A percentile compares a stretch with the other conserved stretches of the same genome.
Conservation (phyloP, 2,888 invertebrate species). For the Drosophila mulleri region DNA sequence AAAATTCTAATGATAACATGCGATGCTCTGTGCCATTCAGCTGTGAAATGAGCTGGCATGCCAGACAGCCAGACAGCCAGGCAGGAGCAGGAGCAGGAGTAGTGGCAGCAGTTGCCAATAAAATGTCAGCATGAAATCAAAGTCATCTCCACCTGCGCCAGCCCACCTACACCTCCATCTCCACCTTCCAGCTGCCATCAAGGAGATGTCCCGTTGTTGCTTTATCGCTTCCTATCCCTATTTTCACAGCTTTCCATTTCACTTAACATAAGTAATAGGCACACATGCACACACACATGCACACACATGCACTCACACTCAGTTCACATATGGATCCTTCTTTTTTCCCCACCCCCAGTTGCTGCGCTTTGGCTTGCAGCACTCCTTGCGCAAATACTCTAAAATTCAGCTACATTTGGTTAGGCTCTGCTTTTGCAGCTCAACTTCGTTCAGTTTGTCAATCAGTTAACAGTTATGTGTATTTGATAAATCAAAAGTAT, state of each 20-base stretch:
- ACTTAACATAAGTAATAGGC: constrained; percentile 55
- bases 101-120: constrained; percentile 55
- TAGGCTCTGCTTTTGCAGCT: background rate
- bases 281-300: background rate
- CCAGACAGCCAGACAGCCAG: constrained; percentile 18
- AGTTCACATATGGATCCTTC: background rate
- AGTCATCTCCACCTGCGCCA: constrained; percentile 20
- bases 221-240: constrained; percentile 33
- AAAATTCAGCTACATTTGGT: background rate
- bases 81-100: constrained; percentile 34
- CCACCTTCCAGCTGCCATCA: background rate
- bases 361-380: background rate
- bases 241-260: constrained; percentile 71
- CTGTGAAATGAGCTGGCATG: constrained; percentile 61
- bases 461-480: no score
- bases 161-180: background rate
- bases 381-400: background rate
- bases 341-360: background rate
- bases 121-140: constrained; percentile 55
- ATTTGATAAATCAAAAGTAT: constrained; percentile 1
- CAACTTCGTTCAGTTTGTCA: no score
- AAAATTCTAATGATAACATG: constrained; percentile 54
- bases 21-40: constrained; percentile 43
- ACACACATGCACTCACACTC: background rate
- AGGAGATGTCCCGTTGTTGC: constrained; percentile 30